Evolutionary conservation across 1,140 invertebrate genomes (phyloP).

Genomic region (Helicorthomorpha holstii): DNA sequence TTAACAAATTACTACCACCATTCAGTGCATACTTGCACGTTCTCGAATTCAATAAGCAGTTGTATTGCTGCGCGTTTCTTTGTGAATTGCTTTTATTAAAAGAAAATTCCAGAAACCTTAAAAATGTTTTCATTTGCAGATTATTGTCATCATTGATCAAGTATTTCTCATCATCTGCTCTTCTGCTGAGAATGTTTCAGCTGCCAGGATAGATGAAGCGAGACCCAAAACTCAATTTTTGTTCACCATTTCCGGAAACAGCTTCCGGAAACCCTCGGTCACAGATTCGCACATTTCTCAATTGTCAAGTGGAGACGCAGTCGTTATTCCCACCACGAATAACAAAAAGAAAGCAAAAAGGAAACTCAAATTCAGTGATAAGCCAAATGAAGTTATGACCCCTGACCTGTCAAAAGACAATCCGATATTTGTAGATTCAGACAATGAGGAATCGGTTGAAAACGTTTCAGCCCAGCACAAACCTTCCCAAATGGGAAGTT

Average conservation of each 20-base stretch:
- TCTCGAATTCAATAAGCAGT: no score
- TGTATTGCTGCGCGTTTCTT: not conserved
- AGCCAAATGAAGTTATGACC: not conserved
- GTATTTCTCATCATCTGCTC: not conserved
- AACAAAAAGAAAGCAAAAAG: not conserved
- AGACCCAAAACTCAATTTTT: not conserved
- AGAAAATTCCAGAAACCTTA: not conserved
- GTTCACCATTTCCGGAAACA: not conserved
- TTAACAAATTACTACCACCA: no score
- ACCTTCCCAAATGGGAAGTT: no score
- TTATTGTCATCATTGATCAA: not conserved
- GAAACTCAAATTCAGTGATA: not conserved
- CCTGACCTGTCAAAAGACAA: not conserved
- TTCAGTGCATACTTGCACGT: no score
- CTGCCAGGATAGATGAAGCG: not conserved
- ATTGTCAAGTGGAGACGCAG: not conserved
- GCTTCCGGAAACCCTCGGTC: not conserved
- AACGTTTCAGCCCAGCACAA: no score
- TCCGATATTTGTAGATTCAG: not conserved
- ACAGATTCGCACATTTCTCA: no score
- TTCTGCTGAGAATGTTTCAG: not conserved
- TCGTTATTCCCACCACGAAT: not conserved
- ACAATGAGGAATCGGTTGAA: not conserved
- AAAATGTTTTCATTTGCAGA: not conserved
- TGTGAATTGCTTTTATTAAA: not conserved